These are phyloP conservation scores for Eilema depressum DNA, from an alignment of 2,888 invertebrate genomes.

Conservation along the genomic window DNA sequence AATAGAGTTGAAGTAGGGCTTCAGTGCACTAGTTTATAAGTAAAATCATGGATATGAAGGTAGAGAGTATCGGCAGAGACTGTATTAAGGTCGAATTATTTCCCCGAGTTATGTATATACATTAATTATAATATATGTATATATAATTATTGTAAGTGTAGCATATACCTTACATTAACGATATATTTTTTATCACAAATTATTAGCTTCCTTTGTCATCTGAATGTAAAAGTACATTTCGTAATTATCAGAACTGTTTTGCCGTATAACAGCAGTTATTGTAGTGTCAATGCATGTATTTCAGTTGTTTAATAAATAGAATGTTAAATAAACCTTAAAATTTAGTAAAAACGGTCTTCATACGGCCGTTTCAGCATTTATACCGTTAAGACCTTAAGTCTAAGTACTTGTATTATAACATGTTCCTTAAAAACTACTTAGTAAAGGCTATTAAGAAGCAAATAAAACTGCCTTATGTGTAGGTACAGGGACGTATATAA, in stretches of 20 bases:
- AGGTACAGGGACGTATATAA: slow-evolving; percentile 28
- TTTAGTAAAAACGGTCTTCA: background rate
- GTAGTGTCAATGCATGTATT: background rate
- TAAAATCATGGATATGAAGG: too few relatives aligned
- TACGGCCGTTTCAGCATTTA: background rate
- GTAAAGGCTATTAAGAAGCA: slow-evolving; percentile 9
- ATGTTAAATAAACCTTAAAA: background rate
- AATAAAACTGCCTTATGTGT: slow-evolving; percentile 18
- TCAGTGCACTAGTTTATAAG: background rate
- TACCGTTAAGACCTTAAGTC: background rate
- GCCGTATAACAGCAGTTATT: background rate
- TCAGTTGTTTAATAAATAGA: background rate
- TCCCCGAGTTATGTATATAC: background rate
- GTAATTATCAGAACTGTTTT: too few relatives aligned
- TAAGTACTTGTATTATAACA: background rate
- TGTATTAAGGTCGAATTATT: background rate
- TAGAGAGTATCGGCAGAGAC: too few relatives aligned
- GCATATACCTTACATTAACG: background rate
- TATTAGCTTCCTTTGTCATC: background rate
- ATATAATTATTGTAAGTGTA: too few relatives aligned
- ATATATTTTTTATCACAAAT: background rate
- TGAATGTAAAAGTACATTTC: background rate
- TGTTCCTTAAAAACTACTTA: background rate
- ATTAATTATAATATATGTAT: too few relatives aligned
- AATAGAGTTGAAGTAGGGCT: too few relatives aligned